phyloP scores from a whole-genome alignment of 2,113 vertebrate species.

The Hippocampus abdominalis region DNA sequence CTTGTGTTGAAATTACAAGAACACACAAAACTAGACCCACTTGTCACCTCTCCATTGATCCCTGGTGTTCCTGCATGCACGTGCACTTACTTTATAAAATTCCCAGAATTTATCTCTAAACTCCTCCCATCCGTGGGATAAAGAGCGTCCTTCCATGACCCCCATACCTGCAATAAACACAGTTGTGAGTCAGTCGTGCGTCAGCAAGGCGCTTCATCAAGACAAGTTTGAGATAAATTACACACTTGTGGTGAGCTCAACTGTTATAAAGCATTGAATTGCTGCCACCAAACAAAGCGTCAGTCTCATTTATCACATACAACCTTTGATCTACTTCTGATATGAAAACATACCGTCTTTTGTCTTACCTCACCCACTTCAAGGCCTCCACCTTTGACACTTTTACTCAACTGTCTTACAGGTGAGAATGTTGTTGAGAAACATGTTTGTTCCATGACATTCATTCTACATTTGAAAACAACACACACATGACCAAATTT shows the following conservation, averaged over 20 bases:
- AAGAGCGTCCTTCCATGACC: conserved; percentile 74
- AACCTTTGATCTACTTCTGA: conserved; percentile 28
- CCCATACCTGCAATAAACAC: conserved; percentile 76
- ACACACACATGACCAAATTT: too few species aligned
- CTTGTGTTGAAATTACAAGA: too few species aligned
- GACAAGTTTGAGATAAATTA: conserved; percentile 24
- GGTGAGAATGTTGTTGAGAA: conserved; percentile 10
- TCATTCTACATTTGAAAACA: too few species aligned
- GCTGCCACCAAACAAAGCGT: background rate
- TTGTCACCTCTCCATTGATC: background rate
- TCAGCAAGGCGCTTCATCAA: conserved; percentile 10
- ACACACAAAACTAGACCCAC: background rate
- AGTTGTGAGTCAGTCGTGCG: conserved; percentile 24
- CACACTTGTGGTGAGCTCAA: background rate
- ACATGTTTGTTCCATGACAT: background rate
- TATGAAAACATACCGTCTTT: background rate
- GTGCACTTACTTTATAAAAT: conserved; percentile 80
- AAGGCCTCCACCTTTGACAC: conserved; percentile 27
- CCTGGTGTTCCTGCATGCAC: background rate
- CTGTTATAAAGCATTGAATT: background rate
- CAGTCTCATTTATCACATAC: conserved; percentile 10
- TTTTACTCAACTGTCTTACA: background rate
- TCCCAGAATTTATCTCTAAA: conserved; percentile 89
- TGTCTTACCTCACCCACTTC: conserved; percentile 10
- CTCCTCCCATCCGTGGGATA: conserved; percentile 74